Conservation (phyloP, 2,797 vertebrate species). For the Takifugu ocellatus region DNA sequence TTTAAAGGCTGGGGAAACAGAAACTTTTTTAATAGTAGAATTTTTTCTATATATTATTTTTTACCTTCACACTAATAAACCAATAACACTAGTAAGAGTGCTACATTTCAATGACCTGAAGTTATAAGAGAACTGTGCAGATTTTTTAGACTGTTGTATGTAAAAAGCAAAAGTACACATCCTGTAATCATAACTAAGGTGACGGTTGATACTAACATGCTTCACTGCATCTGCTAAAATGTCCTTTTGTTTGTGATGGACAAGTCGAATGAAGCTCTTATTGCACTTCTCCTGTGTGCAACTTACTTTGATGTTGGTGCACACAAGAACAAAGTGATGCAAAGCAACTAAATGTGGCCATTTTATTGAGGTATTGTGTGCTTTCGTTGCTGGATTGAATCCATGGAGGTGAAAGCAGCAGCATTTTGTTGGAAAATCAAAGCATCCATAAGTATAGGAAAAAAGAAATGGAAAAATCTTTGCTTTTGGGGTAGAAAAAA, state of each 20-base stretch:
- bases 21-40: too few species aligned
- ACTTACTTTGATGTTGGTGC: neutral
- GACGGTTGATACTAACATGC: slow-evolving; percentile 6
- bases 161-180: slow-evolving; percentile 5
- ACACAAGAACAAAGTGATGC: slow-evolving; percentile 1
- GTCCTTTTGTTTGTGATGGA: neutral
- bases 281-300: neutral
- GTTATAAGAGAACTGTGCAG: neutral
- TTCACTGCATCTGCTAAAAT: neutral
- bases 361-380: neutral
- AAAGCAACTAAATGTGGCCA: neutral
- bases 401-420: slow-evolving; percentile 1
- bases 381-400: neutral
- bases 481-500: neutral
- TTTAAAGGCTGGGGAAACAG: too few species aligned
- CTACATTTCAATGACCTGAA: neutral
- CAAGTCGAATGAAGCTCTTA: neutral
- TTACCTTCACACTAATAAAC: slow-evolving; percentile 2
- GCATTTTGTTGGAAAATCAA: too few species aligned
- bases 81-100: neutral
- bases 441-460: neutral
- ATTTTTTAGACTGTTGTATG: neutral
- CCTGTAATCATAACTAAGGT: neutral
- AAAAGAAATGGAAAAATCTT: neutral
- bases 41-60: neutral